Evolutionary conservation across 2,113 vertebrate genomes (phyloP).

Genomic region (Cyanoramphus novaezelandiae): DNA sequence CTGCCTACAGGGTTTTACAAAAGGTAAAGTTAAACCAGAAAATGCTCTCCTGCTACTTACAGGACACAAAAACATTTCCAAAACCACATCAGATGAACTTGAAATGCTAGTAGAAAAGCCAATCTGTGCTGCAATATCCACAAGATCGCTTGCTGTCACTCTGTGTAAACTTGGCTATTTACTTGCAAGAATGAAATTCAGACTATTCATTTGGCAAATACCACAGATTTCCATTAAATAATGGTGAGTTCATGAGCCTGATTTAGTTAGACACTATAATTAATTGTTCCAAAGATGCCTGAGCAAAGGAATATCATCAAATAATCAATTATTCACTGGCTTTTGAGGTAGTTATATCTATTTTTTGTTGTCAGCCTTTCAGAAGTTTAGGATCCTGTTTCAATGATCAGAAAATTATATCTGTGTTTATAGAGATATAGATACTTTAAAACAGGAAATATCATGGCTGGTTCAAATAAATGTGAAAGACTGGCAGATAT

Average conservation of each 20-base stretch:
- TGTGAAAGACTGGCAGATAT: background rate
- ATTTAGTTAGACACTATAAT: slow-evolving; percentile 54
- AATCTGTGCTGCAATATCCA: background rate
- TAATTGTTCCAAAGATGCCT: slow-evolving; percentile 45
- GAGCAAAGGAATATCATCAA: slow-evolving; percentile 28
- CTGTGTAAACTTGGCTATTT: slow-evolving; percentile 48
- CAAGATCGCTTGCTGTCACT: background rate
- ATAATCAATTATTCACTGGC: slow-evolving; percentile 18
- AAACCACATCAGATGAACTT: background rate
- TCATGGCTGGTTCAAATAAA: background rate
- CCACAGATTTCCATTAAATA: slow-evolving; percentile 53
- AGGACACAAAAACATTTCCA: background rate
- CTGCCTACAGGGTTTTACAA: background rate
- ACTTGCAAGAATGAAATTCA: slow-evolving; percentile 42
- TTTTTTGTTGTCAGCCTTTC: slow-evolving; percentile 29
- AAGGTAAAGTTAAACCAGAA: background rate
- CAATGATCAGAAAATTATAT: slow-evolving; percentile 12
- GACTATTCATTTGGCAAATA: slow-evolving; percentile 58
- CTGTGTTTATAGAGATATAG: background rate
- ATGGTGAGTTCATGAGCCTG: slow-evolving; percentile 37
- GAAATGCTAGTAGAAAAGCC: background rate
- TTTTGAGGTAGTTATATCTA: slow-evolving; percentile 8
- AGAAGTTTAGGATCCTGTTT: background rate
- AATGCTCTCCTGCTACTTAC: background rate
- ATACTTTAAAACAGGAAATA: background rate